These are phyloP conservation scores for Elysia crispata DNA, from an alignment of 2,888 invertebrate species.

Conservation along the genomic window DNA sequence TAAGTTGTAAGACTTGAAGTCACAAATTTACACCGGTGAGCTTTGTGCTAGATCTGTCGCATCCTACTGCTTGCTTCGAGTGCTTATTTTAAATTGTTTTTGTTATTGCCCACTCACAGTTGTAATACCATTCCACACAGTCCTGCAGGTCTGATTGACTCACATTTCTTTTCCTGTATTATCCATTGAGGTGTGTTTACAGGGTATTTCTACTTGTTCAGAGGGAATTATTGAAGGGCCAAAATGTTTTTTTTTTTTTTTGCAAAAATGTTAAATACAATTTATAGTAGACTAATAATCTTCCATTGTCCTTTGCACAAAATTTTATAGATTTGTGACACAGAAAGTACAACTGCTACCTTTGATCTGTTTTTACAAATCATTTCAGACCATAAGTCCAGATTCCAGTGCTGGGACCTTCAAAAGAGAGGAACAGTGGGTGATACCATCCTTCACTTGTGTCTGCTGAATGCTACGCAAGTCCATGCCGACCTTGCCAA, in stretches of 20 bases:
- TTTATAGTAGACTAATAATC: not conserved
- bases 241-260: not conserved
- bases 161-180: too few species aligned
- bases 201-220: too few species aligned
- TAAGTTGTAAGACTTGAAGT: too few species aligned
- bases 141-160: too few species aligned
- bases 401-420: slow-evolving; percentile 94
- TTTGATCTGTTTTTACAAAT: not conserved
- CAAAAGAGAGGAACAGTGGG: slow-evolving; percentile 96
- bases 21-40: too few species aligned
- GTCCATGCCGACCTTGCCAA: slow-evolving; percentile 95
- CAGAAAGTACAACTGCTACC: too few species aligned
- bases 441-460: slow-evolving; percentile 95
- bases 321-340: not conserved
- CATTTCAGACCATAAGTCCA: slow-evolving; percentile 81
- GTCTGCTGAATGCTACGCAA: slow-evolving; percentile 93
- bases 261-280: not conserved
- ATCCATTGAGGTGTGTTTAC: too few species aligned
- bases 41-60: too few species aligned
- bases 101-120: too few species aligned
- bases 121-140: too few species aligned
- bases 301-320: not conserved
- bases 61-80: too few species aligned
- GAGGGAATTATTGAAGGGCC: slow-evolving; percentile 1
- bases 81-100: too few species aligned